phyloP scores from a whole-genome alignment of 2,888 invertebrate genomes.

The Dolomedes plantarius region DNA sequence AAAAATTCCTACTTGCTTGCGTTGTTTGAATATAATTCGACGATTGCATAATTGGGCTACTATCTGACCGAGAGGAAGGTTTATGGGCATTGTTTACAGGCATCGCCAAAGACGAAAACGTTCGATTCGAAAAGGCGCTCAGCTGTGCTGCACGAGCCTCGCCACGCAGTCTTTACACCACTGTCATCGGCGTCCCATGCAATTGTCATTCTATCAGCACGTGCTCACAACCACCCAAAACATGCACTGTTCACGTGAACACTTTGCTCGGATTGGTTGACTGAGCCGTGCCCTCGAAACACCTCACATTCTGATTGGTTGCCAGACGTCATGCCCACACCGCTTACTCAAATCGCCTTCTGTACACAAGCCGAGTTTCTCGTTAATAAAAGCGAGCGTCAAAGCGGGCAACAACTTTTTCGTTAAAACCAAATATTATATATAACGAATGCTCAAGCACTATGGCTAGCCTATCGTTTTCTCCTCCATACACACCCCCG shows the following conservation, averaged over 20 bases:
- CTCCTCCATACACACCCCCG: conserved; percentile 68
- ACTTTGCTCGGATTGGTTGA: conserved; percentile 26
- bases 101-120: not conserved
- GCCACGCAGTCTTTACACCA: conserved; percentile 62
- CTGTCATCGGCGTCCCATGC: conserved; percentile 53
- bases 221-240: conserved; percentile 42
- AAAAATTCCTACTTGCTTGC: no score
- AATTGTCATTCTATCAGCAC: conserved; percentile 65
- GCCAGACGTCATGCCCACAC: conserved; percentile 51
- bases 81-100: conserved; percentile 49
- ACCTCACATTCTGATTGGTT: conserved; percentile 44
- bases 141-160: conserved; percentile 49
- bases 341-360: conserved; percentile 41
- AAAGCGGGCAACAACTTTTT: conserved; percentile 68
- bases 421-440: conserved; percentile 23
- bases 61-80: not conserved
- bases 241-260: conserved; percentile 68
- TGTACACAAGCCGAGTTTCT: conserved; percentile 60
- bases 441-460: conserved; percentile 38
- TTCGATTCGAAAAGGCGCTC: conserved; percentile 18
- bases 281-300: conserved; percentile 69
- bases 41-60: not conserved
- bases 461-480: conserved; percentile 61
- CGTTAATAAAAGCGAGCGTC: conserved; percentile 55
- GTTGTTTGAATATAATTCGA: not conserved